Evolutionary conservation across 1,140 invertebrate species (phyloP).

Genomic region (Drosophila chauvacae): DNA sequence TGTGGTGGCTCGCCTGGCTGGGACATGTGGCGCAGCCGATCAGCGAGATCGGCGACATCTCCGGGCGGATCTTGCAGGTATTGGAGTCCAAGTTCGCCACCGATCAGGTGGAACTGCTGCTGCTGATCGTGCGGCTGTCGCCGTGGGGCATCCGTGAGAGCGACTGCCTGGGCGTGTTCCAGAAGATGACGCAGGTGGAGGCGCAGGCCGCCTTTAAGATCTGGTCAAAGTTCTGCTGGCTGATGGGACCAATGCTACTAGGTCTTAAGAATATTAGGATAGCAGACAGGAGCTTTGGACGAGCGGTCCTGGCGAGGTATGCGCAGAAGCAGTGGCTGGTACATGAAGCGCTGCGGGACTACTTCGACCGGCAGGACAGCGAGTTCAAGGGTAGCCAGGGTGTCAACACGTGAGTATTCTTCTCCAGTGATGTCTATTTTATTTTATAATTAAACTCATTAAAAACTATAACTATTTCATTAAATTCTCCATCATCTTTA

Average conservation of each 20-base stretch:
- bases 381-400: constrained; percentile 66
- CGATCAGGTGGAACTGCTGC: constrained; percentile 74
- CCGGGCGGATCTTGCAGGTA: constrained; percentile 69
- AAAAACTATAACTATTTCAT: neutral
- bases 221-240: constrained; percentile 84
- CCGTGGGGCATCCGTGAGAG: constrained; percentile 79
- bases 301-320: constrained; percentile 75
- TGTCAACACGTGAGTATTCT: constrained; percentile 59
- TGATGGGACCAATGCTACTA: constrained; percentile 84
- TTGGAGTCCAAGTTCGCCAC: constrained; percentile 74
- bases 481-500: constrained; percentile 52
- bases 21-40: constrained; percentile 76
- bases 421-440: neutral
- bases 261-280: constrained; percentile 80
- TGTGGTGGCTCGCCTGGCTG: constrained; percentile 84
- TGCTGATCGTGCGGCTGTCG: constrained; percentile 75
- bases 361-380: constrained; percentile 81
- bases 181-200: constrained; percentile 77
- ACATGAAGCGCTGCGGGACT: constrained; percentile 82
- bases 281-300: constrained; percentile 76
- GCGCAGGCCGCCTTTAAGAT: constrained; percentile 82
- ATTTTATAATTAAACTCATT: neutral
- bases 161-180: constrained; percentile 80
- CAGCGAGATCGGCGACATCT: constrained; percentile 73
- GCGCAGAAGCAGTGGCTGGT: constrained; percentile 79